Evolutionary conservation across 2,888 invertebrate genomes (phyloP).

Genomic region (Zygothrica quintamaculata): DNA sequence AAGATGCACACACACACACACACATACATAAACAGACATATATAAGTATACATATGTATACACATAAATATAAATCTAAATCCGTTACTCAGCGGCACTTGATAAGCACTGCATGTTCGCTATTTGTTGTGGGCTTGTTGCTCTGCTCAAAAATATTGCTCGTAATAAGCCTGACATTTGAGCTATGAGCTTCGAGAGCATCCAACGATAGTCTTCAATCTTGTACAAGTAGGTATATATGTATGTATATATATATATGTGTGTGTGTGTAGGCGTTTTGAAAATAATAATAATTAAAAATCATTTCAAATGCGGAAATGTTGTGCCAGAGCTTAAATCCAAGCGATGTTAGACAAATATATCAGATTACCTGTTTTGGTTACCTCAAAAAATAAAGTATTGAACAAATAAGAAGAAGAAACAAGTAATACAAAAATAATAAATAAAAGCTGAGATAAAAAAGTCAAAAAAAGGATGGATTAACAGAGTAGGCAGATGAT

Average conservation of each 20-base stretch:
- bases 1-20: conserved; percentile 47
- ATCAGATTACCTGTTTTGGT: conserved; percentile 70
- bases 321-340: conserved; percentile 71
- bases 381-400: conserved; percentile 30
- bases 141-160: conserved; percentile 35
- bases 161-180: conserved; percentile 78
- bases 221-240: too few species aligned
- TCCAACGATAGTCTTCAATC: conserved; percentile 45
- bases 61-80: conserved; percentile 33
- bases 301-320: conserved; percentile 78
- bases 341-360: conserved; percentile 76
- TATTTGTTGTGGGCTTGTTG: conserved; percentile 40
- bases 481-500: conserved; percentile 32
- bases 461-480: neutral
- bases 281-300: conserved; percentile 79
- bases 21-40: conserved; percentile 18
- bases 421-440: conserved; percentile 22
- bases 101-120: conserved; percentile 52
- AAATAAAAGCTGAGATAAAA: conserved; percentile 8
- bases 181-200: conserved; percentile 57
- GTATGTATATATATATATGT: too few species aligned
- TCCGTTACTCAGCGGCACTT: conserved; percentile 57
- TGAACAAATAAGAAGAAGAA: conserved; percentile 11
- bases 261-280: conserved; percentile 62
- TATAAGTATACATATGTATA: conserved; percentile 12